Evolutionary conservation across 2,113 vertebrate genomes (phyloP).

Genomic region (Baryphthengus martii): DNA sequence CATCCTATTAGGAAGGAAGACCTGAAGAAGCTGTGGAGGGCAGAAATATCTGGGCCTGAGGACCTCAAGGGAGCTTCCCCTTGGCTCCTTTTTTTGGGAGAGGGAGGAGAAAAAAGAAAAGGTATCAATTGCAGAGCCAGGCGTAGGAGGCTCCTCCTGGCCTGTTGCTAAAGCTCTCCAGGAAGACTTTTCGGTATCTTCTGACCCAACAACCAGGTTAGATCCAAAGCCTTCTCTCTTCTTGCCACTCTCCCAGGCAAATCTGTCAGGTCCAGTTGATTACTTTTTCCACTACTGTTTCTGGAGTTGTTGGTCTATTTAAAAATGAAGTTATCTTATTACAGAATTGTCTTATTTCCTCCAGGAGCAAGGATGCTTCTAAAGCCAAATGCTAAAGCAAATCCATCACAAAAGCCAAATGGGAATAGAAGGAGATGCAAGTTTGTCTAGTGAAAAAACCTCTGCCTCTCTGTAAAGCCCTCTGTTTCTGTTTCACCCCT

Average conservation of each 20-base stretch:
- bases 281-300: neutral
- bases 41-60: neutral
- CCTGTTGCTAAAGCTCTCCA: neutral
- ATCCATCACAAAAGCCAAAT: neutral
- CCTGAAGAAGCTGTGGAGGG: neutral
- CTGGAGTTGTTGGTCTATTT: neutral
- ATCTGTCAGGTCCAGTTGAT: neutral
- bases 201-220: neutral
- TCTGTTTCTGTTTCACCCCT: neutral
- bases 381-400: neutral
- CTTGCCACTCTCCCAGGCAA: neutral
- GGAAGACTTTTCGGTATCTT: neutral
- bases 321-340: neutral
- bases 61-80: neutral
- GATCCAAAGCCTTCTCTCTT: neutral
- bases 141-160: neutral
- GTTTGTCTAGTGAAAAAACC: neutral
- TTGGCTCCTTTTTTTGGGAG: neutral
- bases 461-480: neutral
- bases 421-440: neutral
- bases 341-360: neutral
- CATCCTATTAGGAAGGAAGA: neutral
- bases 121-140: neutral
- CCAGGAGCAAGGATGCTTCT: neutral
- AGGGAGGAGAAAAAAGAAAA: fast-evolving